Evolutionary conservation across 2,797 vertebrate species (phyloP).

Genomic region (Hypotaenidia philippensis): DNA sequence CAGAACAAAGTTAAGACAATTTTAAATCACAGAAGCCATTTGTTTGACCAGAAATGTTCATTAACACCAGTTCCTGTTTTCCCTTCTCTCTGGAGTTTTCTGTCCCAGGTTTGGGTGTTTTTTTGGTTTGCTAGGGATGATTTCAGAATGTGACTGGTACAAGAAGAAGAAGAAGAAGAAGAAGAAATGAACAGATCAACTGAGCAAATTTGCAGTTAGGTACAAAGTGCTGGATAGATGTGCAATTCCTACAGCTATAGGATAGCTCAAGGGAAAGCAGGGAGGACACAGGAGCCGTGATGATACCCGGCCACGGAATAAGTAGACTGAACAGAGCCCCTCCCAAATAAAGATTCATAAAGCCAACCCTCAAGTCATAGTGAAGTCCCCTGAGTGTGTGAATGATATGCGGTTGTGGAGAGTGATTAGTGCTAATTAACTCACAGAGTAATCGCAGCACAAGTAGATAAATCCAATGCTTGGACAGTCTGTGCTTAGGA

Average conservation of each 20-base stretch:
- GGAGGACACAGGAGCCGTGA: neutral
- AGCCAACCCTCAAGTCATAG: neutral
- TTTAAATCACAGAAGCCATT: neutral
- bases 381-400: neutral
- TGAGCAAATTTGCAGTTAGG: neutral
- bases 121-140: neutral
- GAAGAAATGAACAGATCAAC: neutral
- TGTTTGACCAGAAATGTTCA: neutral
- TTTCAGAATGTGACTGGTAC: neutral
- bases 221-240: neutral
- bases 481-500: neutral
- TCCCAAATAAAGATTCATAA: neutral
- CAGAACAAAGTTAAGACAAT: neutral
- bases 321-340: neutral
- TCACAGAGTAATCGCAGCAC: neutral
- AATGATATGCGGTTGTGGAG: neutral
- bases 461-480: neutral
- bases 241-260: neutral
- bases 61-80: neutral
- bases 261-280: neutral
- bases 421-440: neutral
- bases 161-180: neutral
- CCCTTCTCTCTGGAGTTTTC: neutral
- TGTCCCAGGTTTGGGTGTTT: accelerated
- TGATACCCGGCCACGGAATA: neutral